Evolutionary conservation across 2,888 invertebrate genomes (phyloP), one percentile per base, ranked within the genome.

Genomic region (Cryptus armator): DNA sequence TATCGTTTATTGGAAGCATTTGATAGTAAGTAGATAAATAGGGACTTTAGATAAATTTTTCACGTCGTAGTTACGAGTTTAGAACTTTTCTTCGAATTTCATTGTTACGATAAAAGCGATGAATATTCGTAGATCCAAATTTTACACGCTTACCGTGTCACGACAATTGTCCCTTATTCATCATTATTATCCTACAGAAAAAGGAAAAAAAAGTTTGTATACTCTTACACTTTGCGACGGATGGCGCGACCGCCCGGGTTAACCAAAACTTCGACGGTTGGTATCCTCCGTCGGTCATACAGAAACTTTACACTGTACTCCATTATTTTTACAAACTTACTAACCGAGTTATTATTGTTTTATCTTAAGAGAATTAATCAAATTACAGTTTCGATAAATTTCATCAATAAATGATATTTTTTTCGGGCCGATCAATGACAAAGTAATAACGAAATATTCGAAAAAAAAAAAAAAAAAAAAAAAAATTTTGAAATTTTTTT

Each of bases 271-370:
- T 43, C 14, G 71, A 29, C 10, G 6, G 59, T 44, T 37, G 75
- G 68, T 81, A 80, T 24, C 81, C 37, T 66, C 84, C 70, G 84
- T 84, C 81, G 84, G 81, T 84, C 53, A 74, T 48, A 78, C 64
- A 78, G 84, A 81, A 81, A 84, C 19, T 75, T 70, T 1, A 9
- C n/a, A 3, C 16, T 19, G 53, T 70, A 37, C 12, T 10, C 16
- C 12, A 29, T 19, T n/a, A 10, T 59, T 72, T 71, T 71, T 19
- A 19, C 56, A 44, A 56, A 44, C 24, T 72, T 62, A 62, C 32
- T 32, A 5, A 59, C 72, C 24, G 72, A 14, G 72, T 56, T n/a
- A 6, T 48, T 46, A 7, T 37, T n/a, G 0, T 6, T 14, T 24
- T 14, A 48, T 29, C 9, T 14, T 6, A n/a, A 24, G 24, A 3